Evolutionary conservation across 2,888 invertebrate genomes (phyloP), one percentile per base, ranked within the genome.

Genomic region (Macrophya alboannulata): DNA sequence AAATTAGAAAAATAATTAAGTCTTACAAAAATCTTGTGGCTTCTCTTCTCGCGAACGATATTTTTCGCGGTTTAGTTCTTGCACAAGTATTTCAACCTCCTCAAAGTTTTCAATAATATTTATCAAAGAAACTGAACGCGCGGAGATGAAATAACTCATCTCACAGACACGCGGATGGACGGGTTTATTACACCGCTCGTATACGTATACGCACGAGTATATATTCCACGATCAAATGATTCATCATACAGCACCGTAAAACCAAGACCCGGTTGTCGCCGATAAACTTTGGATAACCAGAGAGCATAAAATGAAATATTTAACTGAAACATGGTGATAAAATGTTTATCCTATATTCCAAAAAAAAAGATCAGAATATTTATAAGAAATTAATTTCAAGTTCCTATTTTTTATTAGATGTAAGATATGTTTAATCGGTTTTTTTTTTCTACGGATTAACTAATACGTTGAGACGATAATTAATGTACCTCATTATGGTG

Each of bases 161-260:
- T 51, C 51, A 51, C 76, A 51, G 77, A 55, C 76, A 76, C 37
- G 77, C 9, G 55, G 51, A 55, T 31, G 9, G 55, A 77, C 77
- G 40, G 51, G 55, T 77, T 81, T 45, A 45, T 59, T 62, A 55
- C 17, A 77, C 31, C 62, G 43, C 59, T 62, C 55, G 12, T n/a
- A 25, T 62, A n/a, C 55, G 55, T 17, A 55, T n/a, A n/a, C 15
- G 79, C 45, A 76, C 55, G 25, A 45, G 48, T 31, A 31, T 40
- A 59, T 81, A 62, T 81, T 65, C 65, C 40, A n/a, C 43, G 81
- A 81, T 62, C 62, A 21, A 62, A 62, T 81, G 81, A 81, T 62
- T 81, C 81, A 65, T 81, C 81, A 37, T 43, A 45, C n/a, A 21
- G 62, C 62, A 40, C n/a, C 31, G 65, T 31, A 43, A 21, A 45